Evolutionary conservation across 2,888 invertebrate genomes (phyloP).

Genomic region (Pandemis corylana): DNA sequence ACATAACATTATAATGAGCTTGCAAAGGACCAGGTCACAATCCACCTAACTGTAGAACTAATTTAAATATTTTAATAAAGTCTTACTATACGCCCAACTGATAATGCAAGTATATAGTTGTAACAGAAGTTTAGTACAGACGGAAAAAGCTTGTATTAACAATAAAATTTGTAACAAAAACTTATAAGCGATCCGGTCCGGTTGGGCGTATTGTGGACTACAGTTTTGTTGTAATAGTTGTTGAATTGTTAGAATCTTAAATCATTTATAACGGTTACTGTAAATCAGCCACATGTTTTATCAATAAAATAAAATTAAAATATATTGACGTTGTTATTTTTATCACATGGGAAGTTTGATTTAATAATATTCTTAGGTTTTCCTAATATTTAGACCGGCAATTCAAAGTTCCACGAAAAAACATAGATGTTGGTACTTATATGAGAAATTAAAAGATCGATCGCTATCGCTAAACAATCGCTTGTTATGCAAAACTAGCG

Average conservation of each 20-base stretch:
- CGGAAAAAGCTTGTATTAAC: no score
- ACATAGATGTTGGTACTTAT: not conserved
- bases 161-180: not conserved
- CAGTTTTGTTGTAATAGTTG: constrained; percentile 3
- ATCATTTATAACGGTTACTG: constrained; percentile 4
- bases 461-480: no score
- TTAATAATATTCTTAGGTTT: not conserved
- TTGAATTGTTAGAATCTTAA: not conserved
- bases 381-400: not conserved
- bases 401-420: not conserved
- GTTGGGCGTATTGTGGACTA: not conserved
- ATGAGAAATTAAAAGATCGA: no score
- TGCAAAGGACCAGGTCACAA: constrained; percentile 5
- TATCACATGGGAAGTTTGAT: not conserved
- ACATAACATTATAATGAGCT: not conserved
- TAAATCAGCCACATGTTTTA: not conserved
- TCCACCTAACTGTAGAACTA: not conserved
- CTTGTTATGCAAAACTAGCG: no score
- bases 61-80: not conserved
- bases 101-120: no score
- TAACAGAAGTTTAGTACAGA: no score
- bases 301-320: not conserved
- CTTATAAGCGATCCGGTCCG: not conserved
- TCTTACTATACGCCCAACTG: not conserved
- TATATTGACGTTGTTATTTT: not conserved